These are phyloP conservation scores for Peromyscus maniculatus DNA, from an alignment of 2,113 vertebrate genomes.

Conservation along the genomic window DNA sequence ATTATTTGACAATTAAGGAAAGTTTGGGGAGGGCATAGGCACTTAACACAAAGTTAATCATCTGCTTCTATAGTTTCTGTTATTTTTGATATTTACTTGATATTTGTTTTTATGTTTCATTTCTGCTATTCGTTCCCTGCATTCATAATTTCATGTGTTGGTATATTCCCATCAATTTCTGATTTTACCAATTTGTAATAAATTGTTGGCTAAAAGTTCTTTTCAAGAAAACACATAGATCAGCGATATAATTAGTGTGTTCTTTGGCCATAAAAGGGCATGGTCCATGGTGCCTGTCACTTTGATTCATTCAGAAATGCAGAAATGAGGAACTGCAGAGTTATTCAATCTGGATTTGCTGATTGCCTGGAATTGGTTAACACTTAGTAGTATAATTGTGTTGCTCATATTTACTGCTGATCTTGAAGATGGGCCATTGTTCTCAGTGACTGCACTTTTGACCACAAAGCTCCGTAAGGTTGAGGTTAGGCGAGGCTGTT, in stretches of 20 bases:
- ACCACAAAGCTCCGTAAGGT: neutral
- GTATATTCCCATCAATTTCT: neutral
- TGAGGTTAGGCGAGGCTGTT: neutral
- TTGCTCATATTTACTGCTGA: conserved; percentile 15
- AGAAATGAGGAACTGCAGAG: neutral
- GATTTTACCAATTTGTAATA: neutral
- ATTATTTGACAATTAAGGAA: neutral
- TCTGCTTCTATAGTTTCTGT: neutral
- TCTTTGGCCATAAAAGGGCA: conserved; percentile 8
- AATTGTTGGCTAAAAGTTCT: conserved; percentile 8
- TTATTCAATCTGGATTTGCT: neutral
- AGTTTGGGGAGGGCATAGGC: neutral
- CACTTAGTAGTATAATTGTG: neutral
- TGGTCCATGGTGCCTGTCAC: neutral
- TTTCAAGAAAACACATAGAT: conserved; percentile 5
- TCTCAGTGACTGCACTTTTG: neutral
- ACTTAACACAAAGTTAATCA: conserved; percentile 34
- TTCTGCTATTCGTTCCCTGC: neutral
- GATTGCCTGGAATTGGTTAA: neutral
- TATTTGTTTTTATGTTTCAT: neutral
- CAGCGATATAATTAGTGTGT: neutral
- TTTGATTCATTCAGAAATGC: conserved; percentile 26
- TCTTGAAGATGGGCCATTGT: neutral
- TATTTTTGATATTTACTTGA: conserved; percentile 17
- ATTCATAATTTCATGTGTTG: conserved; percentile 11